phyloP scores from a whole-genome alignment of 2,797 vertebrate genomes.

The Rhincodon typus region DNA sequence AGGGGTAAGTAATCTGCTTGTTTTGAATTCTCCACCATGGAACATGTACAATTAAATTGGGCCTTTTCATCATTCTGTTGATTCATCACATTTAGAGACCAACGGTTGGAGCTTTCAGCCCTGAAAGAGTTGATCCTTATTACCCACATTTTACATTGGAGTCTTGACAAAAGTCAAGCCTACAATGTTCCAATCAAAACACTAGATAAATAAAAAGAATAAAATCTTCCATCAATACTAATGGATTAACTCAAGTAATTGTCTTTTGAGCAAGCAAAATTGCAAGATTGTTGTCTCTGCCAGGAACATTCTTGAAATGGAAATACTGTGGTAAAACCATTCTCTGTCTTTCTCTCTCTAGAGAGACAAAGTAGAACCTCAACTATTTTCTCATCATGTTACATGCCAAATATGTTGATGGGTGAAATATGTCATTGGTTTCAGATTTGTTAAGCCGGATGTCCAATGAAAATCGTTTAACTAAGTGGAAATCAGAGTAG shows the following conservation, averaged over 20 bases:
- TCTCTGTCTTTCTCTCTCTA: background rate
- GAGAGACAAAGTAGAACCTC: background rate
- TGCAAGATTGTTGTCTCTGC: background rate
- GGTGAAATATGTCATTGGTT: background rate
- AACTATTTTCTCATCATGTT: slow-evolving; percentile 19
- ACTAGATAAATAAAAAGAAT: background rate
- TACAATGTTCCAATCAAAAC: background rate
- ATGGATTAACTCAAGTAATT: background rate
- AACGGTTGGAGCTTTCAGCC: background rate
- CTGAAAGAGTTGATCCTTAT: background rate
- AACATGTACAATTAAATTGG: background rate
- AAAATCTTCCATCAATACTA: background rate
- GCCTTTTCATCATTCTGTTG: background rate
- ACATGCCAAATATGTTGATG: background rate
- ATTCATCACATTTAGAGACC: background rate
- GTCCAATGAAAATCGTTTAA: background rate
- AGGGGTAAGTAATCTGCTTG: background rate
- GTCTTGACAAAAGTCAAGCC: background rate
- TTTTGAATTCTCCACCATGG: background rate
- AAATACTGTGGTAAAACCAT: background rate
- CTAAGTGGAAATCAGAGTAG: background rate
- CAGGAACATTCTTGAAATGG: slow-evolving; percentile 13
- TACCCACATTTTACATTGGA: background rate
- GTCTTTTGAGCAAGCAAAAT: background rate
- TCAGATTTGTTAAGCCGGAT: background rate